Evolutionary conservation across 2,888 invertebrate species (phyloP).

Genomic region (Platycheirus rosarum): DNA sequence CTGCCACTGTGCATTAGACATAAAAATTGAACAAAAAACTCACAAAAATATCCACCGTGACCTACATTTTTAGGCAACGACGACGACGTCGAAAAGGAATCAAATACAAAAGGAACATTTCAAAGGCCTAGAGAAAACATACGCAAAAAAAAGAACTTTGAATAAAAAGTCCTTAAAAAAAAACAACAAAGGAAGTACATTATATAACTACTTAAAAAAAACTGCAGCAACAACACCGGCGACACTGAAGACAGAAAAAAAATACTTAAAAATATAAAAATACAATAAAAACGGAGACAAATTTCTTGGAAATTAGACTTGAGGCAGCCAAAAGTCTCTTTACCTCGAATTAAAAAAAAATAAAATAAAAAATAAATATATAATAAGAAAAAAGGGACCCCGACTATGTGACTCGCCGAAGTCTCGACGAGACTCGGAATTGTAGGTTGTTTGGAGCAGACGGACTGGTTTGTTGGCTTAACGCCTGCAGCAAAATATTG

Average conservation of each 20-base stretch:
- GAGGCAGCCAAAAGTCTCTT: constrained; percentile 62
- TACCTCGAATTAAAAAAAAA: constrained; percentile 27
- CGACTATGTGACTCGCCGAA: constrained; percentile 43
- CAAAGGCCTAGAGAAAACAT: constrained; percentile 41
- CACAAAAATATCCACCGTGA: constrained; percentile 40
- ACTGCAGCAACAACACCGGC: constrained; percentile 1
- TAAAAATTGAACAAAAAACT: neutral
- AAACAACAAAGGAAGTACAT: constrained; percentile 32
- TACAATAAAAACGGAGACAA: constrained; percentile 52
- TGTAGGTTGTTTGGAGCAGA: constrained; percentile 47
- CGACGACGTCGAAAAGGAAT: constrained; percentile 36
- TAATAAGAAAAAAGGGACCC: constrained; percentile 33
- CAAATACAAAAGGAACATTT: constrained; percentile 58
- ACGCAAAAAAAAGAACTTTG: constrained; percentile 25
- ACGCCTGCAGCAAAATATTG: constrained; percentile 55
- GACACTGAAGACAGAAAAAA: constrained; percentile 5
- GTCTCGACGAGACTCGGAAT: constrained; percentile 43
- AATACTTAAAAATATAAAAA: constrained; percentile 26
- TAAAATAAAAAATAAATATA: constrained; percentile 23
- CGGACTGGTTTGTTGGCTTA: constrained; percentile 59
- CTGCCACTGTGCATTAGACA: constrained; percentile 1
- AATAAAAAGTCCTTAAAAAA: constrained; percentile 56
- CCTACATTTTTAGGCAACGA: constrained; percentile 64
- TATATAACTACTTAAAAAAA: constrained; percentile 3
- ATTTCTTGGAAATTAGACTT: constrained; percentile 70